Percentiles rank a stretch among this genome's conserved stretches.
phyloP scores from a whole-genome alignment of 2,113 vertebrate genomes.

The Elephantulus edwardii region DNA sequence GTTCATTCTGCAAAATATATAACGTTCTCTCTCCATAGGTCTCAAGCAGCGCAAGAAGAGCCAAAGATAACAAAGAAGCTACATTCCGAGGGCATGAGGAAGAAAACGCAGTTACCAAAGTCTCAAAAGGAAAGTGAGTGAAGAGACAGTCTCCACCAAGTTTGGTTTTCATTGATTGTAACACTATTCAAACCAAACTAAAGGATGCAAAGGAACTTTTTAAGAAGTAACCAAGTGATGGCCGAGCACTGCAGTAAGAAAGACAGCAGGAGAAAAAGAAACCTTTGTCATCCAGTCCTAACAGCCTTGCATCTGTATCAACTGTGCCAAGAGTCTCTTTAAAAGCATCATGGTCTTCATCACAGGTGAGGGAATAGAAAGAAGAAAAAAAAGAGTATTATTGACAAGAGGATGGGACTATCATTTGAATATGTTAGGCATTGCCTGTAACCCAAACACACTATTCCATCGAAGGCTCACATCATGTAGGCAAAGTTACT shows the following conservation, averaged over 20 bases:
- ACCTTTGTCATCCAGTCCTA: neutral
- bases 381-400: neutral
- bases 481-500: neutral
- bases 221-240: neutral
- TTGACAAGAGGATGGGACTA: neutral
- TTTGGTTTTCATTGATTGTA: slow-evolving; percentile 48
- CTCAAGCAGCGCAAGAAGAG: slow-evolving; percentile 47
- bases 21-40: slow-evolving; percentile 42
- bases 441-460: neutral
- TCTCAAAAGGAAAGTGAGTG: slow-evolving; percentile 48
- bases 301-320: neutral
- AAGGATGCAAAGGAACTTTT: slow-evolving; percentile 23
- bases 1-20: slow-evolving; percentile 51
- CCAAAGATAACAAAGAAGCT: slow-evolving; percentile 68
- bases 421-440: no score
- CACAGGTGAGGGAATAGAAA: neutral
- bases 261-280: neutral
- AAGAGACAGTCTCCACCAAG: slow-evolving; percentile 30
- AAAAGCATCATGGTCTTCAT: neutral
- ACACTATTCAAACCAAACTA: slow-evolving; percentile 25
- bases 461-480: neutral
- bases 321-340: neutral
- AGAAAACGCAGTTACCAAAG: slow-evolving; percentile 62
- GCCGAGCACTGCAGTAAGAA: neutral
- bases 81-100: slow-evolving; percentile 66